phyloP scores from a whole-genome alignment of 1,140 invertebrate genomes.

The Telenomus remus region DNA sequence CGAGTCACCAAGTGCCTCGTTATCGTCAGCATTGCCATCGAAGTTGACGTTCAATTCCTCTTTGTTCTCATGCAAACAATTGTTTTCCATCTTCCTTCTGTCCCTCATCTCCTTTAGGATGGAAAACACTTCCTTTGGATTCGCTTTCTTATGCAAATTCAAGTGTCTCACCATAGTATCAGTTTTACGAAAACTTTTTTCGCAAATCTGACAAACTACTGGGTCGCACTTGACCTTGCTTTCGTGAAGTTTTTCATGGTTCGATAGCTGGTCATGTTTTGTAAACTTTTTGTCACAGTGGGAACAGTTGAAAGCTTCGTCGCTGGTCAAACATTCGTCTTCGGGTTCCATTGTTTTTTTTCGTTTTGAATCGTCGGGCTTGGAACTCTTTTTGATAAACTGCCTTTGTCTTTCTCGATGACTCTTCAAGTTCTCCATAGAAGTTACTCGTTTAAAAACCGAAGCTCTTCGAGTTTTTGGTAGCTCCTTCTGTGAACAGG shows the following conservation, averaged over 20 bases:
- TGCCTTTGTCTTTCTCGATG: slow-evolving; percentile 65
- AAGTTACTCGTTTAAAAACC: slow-evolving; percentile 66
- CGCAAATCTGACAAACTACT: slow-evolving; percentile 64
- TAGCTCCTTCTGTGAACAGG: slow-evolving; percentile 37
- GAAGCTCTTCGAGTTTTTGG: slow-evolving; percentile 58
- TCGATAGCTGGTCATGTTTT: background rate
- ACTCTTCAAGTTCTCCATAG: slow-evolving; percentile 66
- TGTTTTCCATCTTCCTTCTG: slow-evolving; percentile 59
- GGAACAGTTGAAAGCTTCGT: background rate
- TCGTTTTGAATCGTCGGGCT: slow-evolving; percentile 44
- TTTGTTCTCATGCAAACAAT: background rate
- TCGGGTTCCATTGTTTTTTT: slow-evolving; percentile 15
- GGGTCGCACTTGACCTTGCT: slow-evolving; percentile 54
- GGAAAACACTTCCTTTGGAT: slow-evolving; percentile 65
- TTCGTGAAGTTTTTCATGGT: slow-evolving; percentile 60
- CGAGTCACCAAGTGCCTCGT: slow-evolving; percentile 7
- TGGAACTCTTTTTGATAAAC: slow-evolving; percentile 64
- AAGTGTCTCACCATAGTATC: slow-evolving; percentile 69
- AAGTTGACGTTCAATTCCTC: slow-evolving; percentile 4
- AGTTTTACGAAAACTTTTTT: slow-evolving; percentile 65
- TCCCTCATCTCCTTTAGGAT: slow-evolving; percentile 67
- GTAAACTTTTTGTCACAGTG: no score
- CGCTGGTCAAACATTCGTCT: background rate
- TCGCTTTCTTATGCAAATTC: slow-evolving; percentile 64
- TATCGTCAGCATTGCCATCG: slow-evolving; percentile 5